Percentiles rank a stretch among this genome's conserved stretches.
Conservation (phyloP, 30 jellyfish, hydroid and myxozoan genomes). For the Sanderia malayensis region DNA sequence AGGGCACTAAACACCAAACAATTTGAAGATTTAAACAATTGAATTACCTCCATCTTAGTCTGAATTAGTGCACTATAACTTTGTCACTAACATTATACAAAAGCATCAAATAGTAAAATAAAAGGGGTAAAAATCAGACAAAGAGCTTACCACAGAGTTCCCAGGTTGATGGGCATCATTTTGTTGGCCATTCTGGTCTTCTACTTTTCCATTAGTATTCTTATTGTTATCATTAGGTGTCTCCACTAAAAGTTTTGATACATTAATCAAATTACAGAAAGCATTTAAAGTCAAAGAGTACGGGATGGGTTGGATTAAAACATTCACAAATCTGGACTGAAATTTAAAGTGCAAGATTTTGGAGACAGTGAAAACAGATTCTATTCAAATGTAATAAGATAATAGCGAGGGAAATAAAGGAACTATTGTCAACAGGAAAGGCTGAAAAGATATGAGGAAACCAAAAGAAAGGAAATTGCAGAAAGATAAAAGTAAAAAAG, state of each 20-base stretch:
- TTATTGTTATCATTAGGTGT: neutral
- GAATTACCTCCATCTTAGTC: slow-evolving; percentile 1
- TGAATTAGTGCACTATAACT: neutral
- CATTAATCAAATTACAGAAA: neutral
- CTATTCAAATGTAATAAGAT: neutral
- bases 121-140: neutral
- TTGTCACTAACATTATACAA: neutral
- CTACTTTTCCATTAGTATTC: neutral
- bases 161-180: neutral
- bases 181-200: slow-evolving; percentile 2
- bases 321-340: neutral
- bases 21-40: neutral
- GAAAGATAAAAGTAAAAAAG: too few relatives aligned
- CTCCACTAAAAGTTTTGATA: neutral
- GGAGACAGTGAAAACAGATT: neutral
- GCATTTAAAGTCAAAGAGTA: neutral
- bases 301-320: neutral
- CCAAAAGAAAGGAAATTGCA: too few relatives aligned
- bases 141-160: neutral
- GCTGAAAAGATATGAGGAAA: too few relatives aligned
- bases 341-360: neutral
- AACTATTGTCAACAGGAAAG: too few relatives aligned
- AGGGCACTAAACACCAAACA: neutral
- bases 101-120: neutral
- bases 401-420: neutral